phyloP scores from a whole-genome alignment of 1,140 invertebrate genomes.

The Cheumatopsyche charites region DNA sequence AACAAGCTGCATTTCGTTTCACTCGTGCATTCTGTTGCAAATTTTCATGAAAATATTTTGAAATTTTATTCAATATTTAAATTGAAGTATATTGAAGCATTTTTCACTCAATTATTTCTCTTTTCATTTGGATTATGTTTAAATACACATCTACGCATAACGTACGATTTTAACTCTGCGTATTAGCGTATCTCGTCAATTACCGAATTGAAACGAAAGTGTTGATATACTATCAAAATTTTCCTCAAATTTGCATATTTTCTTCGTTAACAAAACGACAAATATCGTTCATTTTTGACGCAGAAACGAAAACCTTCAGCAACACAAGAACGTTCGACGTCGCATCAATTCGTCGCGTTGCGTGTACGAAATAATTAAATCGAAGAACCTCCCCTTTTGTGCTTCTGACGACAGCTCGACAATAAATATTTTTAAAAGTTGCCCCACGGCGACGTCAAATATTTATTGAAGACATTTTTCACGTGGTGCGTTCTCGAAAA shows the following conservation, averaged over 20 bases:
- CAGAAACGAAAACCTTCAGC: background rate
- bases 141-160: too few species aligned
- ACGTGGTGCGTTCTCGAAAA: background rate
- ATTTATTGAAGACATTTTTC: constrained; percentile 12
- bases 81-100: too few species aligned
- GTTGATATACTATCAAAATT: too few species aligned
- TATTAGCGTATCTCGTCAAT: too few species aligned
- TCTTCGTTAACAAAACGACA: background rate
- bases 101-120: too few species aligned
- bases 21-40: too few species aligned
- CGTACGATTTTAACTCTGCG: too few species aligned
- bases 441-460: background rate
- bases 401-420: background rate
- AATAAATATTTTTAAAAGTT: constrained; percentile 12
- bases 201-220: too few species aligned
- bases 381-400: background rate
- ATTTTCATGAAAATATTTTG: too few species aligned
- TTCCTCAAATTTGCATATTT: too few species aligned
- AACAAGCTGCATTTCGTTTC: constrained; percentile 9
- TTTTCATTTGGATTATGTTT: too few species aligned
- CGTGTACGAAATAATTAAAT: constrained; percentile 17
- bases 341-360: background rate
- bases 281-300: background rate
- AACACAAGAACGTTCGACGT: background rate
- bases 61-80: too few species aligned